Evolutionary conservation across 2,797 vertebrate species (phyloP), one percentile per base, ranked within the genome.

Genomic region (Moxostoma hubbsi): DNA sequence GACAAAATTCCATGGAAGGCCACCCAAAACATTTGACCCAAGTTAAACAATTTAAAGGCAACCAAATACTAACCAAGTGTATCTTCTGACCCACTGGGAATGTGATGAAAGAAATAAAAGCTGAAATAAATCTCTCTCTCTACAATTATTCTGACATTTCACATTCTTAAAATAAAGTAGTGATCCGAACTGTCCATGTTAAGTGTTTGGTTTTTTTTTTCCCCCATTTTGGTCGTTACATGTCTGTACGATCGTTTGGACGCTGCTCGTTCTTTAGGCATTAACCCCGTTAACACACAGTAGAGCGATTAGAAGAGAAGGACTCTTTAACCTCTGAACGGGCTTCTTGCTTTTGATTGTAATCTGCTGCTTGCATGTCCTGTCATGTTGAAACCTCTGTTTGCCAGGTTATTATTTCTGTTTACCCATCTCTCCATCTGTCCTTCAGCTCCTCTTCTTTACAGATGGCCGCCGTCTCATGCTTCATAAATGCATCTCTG

Each of bases 401-500:
- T 76, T 54, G 61, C 69, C 65, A 80, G 75, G 79, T 75, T 57
- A 58, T 75, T 51, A 2, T 70, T 73, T 84, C 72, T 68, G 77
- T 88, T 80, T 75, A 53, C 77, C 58, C 72, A 67, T 78, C 58
- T 83, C 51, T 74, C 81, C 74, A 80, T 83, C 54, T 59, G 55
- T 76, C 49, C 68, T 47, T 70, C 57, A 68, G 69, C 50, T 46
- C 18, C 83, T 85, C 24, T 88, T 87, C 84, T 89, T 89, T 85
- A 85, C 91, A 93, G 92, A 91, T 90, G 82, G 84, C 88, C 89
- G 84, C 89, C 87, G 85, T 89, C 80, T 87, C 86, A 86, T 87
- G 57, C 88, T 75, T 73, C 79, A 91, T 90, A 93, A 94, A 94
- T 93, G 88, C 92, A 92, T 94, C 89, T 81, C 80, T 79, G 70